Conservation (phyloP, 92 coral and sea anemone genomes). For the Pocillopora meandrina region DNA sequence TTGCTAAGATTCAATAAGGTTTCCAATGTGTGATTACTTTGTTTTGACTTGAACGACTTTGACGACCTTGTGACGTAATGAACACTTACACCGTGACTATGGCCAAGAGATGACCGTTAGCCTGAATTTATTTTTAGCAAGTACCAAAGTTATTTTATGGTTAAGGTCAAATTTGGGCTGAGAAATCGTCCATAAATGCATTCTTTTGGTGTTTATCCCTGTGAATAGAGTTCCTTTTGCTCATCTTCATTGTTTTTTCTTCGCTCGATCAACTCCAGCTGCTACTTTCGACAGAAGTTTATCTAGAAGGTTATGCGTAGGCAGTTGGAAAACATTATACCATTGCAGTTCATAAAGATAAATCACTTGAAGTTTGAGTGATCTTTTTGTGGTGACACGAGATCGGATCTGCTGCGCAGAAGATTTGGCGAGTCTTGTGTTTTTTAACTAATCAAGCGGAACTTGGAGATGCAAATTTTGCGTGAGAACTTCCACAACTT, state of each 20-base stretch:
- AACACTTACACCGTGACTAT: too few species aligned
- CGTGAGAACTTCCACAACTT: conserved; percentile 43
- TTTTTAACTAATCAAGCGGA: conserved; percentile 12
- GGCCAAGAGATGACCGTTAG: not conserved
- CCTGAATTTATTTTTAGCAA: not conserved
- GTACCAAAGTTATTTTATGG: not conserved
- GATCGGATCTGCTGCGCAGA: too few species aligned
- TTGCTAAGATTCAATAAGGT: too few species aligned
- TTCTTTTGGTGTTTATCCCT: not conserved
- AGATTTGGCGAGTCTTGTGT: not conserved
- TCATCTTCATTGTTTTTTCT: conserved; percentile 3
- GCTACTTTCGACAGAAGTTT: not conserved
- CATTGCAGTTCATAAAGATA: not conserved
- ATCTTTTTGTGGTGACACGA: not conserved
- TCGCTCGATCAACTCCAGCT: not conserved
- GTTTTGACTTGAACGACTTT: not conserved
- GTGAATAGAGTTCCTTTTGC: conserved; percentile 1
- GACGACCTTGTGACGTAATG: conserved; percentile 29
- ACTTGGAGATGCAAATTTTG: conserved; percentile 34
- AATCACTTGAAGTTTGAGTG: not conserved
- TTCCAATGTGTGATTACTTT: too few species aligned
- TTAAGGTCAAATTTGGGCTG: too few species aligned
- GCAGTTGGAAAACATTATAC: not conserved
- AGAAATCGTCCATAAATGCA: not conserved
- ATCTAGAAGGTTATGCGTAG: not conserved